Percentiles rank a stretch among this genome's conserved stretches.
Conservation (phyloP, 2,797 vertebrate species). For the Etheostoma nigrum region DNA sequence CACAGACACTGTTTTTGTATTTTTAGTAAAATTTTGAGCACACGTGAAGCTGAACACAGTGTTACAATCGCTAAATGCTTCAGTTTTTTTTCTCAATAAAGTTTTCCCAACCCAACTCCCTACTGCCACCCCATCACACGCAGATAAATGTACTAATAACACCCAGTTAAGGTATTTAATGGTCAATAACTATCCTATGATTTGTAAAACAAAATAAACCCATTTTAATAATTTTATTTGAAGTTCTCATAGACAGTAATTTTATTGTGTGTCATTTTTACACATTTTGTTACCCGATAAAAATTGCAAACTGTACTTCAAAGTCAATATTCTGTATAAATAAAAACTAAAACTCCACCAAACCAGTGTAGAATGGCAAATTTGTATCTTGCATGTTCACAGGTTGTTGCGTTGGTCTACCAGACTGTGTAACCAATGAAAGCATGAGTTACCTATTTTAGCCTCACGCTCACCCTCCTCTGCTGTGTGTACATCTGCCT, state of each 20-base stretch:
- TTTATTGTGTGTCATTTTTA: not conserved
- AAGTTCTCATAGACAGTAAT: not conserved
- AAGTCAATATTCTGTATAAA: not conserved
- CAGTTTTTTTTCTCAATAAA: slow-evolving; percentile 4
- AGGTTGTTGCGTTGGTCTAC: slow-evolving; percentile 17
- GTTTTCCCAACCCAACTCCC: not conserved
- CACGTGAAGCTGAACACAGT: not conserved
- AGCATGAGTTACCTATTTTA: slow-evolving; percentile 19
- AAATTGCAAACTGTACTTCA: not conserved
- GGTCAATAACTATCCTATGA: not conserved
- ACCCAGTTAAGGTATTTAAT: not conserved
- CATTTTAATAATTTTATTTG: not conserved
- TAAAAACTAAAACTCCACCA: not conserved
- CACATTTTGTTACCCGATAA: not conserved
- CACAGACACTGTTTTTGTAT: not conserved
- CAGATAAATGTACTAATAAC: no score
- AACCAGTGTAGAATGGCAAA: not conserved
- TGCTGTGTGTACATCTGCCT: slow-evolving; percentile 35
- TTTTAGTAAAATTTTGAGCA: not conserved
- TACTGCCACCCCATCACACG: no score
- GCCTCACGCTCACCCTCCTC: slow-evolving; percentile 10
- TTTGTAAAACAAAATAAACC: not conserved
- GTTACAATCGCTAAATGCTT: not conserved
- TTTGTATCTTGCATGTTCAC: slow-evolving; percentile 15
- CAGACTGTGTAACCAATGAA: slow-evolving; percentile 32